Base-by-base conservation (phyloP, 2,797 vertebrate species). In the Borostomias antarcticus region DNA sequence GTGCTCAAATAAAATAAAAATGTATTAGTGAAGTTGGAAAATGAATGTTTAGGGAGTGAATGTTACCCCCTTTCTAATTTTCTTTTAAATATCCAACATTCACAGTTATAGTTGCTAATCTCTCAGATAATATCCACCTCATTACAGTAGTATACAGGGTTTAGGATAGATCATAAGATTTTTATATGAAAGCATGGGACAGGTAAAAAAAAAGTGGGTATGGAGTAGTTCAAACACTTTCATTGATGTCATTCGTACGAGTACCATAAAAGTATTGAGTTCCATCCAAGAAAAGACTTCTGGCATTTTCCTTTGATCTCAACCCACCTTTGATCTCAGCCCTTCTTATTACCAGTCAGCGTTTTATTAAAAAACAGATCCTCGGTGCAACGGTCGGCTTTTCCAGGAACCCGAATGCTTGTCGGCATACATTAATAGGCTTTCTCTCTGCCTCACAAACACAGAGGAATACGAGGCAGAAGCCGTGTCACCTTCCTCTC, bases 341-440 rank as follows among this genome's bases (percentile, higher is more conserved):
- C 70, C 76, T 76, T 79, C 73, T 65, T 48, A 64, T 84, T 47
- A 47, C 67, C 69, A 82, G 69, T 79, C 83, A 62, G 76, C 37
- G 70, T 85, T 88, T 85, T 89, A 86, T 84, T 86, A 82, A 82
- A 85, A 85, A 73, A 30, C 61, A 76, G 74, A 85, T 73, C 62
- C 72, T 77, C 66, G 82, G 78, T 75, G 72, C 73, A 59, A 53
- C 32, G 52, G 67, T 5, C 76, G 69, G 73, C 69, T 73, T 72
- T 81, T 84, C 78, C 77, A 81, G 58, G 66, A 71, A 63, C 68
- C 70, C 67, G 81, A 84, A 87, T 86, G 86, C 79, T 77, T 80
- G 77, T 84, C 81, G 78, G 85, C 74, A 76, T 64, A 78, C 76
- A 82, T 85, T 83, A 83, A 88, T 87, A 88, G 83, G n/a, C 68